Base-by-base conservation (phyloP, 1,140 invertebrate genomes). In the Lucilia sericata region DNA sequence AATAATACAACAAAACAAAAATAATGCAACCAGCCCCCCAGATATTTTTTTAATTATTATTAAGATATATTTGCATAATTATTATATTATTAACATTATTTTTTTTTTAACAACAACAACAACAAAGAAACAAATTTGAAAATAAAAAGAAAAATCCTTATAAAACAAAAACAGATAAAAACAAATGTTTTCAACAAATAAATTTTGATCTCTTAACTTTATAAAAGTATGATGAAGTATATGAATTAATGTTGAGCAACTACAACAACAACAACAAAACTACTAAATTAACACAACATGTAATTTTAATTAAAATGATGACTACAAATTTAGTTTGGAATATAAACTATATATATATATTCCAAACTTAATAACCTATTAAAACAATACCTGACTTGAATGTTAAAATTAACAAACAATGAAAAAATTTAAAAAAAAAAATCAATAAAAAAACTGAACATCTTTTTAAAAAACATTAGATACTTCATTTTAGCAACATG, bases 11-110 rank as follows among this genome's bases (percentile, higher is more conserved):
- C n/a, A 17, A 47, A 42, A 36, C 47, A 76, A n/a, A 60, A 76
- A 47, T 42, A 36, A 34, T 42, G 34, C 30, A 78, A 78, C n/a
- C 14, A 78, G 19, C n/a, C 42, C 19, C 76, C 76, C 76, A 80
- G 47, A 49, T 80, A 49, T 49, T 80, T 76, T n/a, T 51, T 80
- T 80, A 47, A 42, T 78, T 78, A 42, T 78, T 78, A 78, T 80
- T 80, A 80, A 80, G 76, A 80, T 42, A 34, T 76, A 76, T 42
- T 25, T 80, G 42, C 75, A 60, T 60, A 60, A 60, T 60, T 60
- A 60, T 60, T 60, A 60, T 60, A 60, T 60, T 60, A 60, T 60
- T 60, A 60, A 51, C 49, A 49, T 51, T 76, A 49, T 80, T 76
- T 80, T 80, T 80, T n/a, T 80, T n/a, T 30, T 2, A 30, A 65